Evolutionary conservation across 2,888 invertebrate species (phyloP), one percentile per base, ranked within the genome.

Genomic region (Ferdinandea cuprea): DNA sequence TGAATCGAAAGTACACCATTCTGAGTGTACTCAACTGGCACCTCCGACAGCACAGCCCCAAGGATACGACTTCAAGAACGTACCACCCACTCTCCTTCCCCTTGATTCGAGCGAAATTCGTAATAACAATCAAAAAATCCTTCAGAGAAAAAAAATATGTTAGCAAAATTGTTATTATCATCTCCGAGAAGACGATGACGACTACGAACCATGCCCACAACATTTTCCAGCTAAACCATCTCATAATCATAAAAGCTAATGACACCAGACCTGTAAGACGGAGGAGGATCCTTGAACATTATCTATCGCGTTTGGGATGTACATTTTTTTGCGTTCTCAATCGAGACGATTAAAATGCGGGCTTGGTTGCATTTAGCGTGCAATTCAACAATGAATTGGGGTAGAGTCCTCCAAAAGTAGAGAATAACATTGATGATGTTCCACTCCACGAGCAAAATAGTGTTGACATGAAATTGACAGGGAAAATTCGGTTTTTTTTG

Each of bases 201-300:
- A 74, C 48, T 40, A 50, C 44, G 61, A 44, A 66, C 61, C 83
- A 56, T 77, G 66, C 77, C 83, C 78, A 78, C 78, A 83, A 83
- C 83, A 73, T 74, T 56, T 61, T 65, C 83, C 56, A 76, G 61
- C 76, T 76, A 77, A 83, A 83, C 83, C 83, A 83, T 68, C 83
- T 83, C 72, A 77, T 83, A 78, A 83, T 83, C 72, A 83, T 83
- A 83, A 83, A 83, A 83, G 78, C 83, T 78, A 83, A 83, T 77
- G 83, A 83, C 50, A 58, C 76, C 59, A 61, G 65, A 54, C 63
- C 44, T 19, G 35, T 7, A 44, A 30, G 35, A 54, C 52, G 63
- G 30, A 42, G 63, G 71, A 58, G 68, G 61, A 66, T 78, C 77
- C 72, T 73, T 50, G 42, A 63, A 28, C 37, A 40, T 50, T 66